Evolutionary conservation across 2,113 vertebrate genomes (phyloP).

Genomic region (Neomonachus schauinslandi): DNA sequence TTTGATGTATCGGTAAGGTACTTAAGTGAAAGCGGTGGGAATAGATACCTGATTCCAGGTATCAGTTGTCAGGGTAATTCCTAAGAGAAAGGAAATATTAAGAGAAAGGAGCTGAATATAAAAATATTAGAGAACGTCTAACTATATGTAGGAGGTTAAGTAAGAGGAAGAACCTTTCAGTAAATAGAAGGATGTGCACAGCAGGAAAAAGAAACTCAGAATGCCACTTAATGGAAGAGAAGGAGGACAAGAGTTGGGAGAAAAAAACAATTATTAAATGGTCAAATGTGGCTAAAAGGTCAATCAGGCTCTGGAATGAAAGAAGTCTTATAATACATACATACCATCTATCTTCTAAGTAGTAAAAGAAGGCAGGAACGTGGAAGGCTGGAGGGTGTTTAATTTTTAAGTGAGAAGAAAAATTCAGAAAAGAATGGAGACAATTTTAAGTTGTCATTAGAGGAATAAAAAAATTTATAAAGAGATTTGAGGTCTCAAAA

Average conservation of each 20-base stretch:
- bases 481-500: neutral
- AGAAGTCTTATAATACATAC: neutral
- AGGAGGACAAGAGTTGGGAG: neutral
- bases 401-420: slow-evolving; percentile 30
- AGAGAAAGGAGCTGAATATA: neutral
- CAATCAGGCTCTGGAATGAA: neutral
- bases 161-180: neutral
- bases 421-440: neutral
- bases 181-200: neutral
- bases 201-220: neutral
- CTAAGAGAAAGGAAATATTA: neutral
- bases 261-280: neutral
- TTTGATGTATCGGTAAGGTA: neutral
- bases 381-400: neutral
- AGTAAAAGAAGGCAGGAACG: neutral
- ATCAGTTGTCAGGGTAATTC: neutral
- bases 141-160: neutral
- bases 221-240: neutral
- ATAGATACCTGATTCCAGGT: neutral
- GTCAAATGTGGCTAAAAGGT: neutral
- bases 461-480: neutral
- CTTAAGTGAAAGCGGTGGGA: neutral
- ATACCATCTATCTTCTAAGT: neutral
- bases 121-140: neutral
- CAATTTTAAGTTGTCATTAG: neutral